phyloP scores from a whole-genome alignment of 2,797 vertebrate genomes.

The Salarias fasciatus region DNA sequence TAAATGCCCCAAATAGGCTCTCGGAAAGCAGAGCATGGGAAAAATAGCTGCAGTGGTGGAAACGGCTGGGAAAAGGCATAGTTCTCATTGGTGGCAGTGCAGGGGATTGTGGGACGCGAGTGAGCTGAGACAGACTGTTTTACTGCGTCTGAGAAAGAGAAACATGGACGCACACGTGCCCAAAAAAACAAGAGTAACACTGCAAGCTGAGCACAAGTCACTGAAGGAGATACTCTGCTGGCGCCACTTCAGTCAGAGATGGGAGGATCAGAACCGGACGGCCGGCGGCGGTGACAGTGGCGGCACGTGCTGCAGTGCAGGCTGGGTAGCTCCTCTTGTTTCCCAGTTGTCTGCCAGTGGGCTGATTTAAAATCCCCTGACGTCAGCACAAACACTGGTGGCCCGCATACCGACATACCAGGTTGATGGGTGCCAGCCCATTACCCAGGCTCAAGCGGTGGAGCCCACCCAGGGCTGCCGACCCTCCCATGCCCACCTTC shows the following conservation, averaged over 20 bases:
- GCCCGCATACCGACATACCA: constrained; percentile 82
- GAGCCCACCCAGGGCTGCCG: constrained; percentile 81
- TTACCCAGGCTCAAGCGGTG: constrained; percentile 69
- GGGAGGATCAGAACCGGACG: constrained; percentile 54
- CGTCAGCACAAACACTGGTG: constrained; percentile 50
- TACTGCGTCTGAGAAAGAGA: constrained; percentile 56
- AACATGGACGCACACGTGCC: constrained; percentile 40
- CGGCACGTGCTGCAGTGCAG: constrained; percentile 21
- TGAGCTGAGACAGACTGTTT: constrained; percentile 53
- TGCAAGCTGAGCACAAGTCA: constrained; percentile 45
- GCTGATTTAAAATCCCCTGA: constrained; percentile 62
- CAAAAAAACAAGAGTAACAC: constrained; percentile 50
- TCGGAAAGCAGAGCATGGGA: constrained; percentile 73
- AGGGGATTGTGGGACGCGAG: constrained; percentile 68
- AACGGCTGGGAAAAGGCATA: constrained; percentile 71
- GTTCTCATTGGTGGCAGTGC: constrained; percentile 66
- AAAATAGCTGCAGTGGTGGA: constrained; percentile 68
- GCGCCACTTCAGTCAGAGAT: constrained; percentile 51
- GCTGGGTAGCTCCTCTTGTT: constrained; percentile 32
- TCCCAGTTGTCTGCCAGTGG: constrained; percentile 25
- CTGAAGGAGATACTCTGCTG: constrained; percentile 36
- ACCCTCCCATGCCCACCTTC: constrained; percentile 76
- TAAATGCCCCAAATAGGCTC: constrained; percentile 69
- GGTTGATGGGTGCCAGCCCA: constrained; percentile 78
- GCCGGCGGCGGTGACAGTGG: constrained; percentile 31